Evolutionary conservation across 2,797 vertebrate species (phyloP), one percentile per base, ranked within the genome.

Genomic region (Mus spretus): DNA sequence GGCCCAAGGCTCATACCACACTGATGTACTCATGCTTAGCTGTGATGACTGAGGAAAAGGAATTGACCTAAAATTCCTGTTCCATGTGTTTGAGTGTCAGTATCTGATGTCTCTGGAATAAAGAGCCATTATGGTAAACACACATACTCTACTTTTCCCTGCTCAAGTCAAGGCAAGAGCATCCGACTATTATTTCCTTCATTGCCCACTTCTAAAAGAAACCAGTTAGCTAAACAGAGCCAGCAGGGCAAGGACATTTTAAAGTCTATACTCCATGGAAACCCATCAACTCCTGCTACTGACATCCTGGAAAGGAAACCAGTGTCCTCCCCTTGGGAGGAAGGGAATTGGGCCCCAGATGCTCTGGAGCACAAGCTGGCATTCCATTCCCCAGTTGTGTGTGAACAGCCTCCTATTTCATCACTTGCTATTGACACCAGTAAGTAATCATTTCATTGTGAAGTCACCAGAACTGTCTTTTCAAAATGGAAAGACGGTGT

Each of bases 211-310:
- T 75, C 87, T 86, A 93, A 97, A 90, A n/a, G 86, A 86, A 91
- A 72, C 4, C 44, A 86, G 53, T 34, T 53, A 40, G 89, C 90
- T 97, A 96, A 96, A 79, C 67, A 93, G 91, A 98, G 95, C 85
- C 90, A 95, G 80, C 55, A 82, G 92, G 94, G 91, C 70, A 97
- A 96, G 95, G 95, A 88, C 28, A 59, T 94, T 95, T 89, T 81
- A 74, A 91, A 34, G 28, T 95, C 95, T 92, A 24, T 96, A 78
- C 78, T 96, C 90, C 91, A 28, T 65, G 6, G 90, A 85, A 98
- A 98, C 91, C 95, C 89, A 96, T 96, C 37, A 97, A 96, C 89
- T 98, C 92, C 90, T 47, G 87, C 95, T 92, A 31, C 92, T 97
- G 97, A 98, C 93, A 97, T 97, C 90, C 90, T 59, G 34, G 78